Base-by-base conservation (phyloP, 1,140 invertebrate genomes). In the Orchesella cincta region DNA sequence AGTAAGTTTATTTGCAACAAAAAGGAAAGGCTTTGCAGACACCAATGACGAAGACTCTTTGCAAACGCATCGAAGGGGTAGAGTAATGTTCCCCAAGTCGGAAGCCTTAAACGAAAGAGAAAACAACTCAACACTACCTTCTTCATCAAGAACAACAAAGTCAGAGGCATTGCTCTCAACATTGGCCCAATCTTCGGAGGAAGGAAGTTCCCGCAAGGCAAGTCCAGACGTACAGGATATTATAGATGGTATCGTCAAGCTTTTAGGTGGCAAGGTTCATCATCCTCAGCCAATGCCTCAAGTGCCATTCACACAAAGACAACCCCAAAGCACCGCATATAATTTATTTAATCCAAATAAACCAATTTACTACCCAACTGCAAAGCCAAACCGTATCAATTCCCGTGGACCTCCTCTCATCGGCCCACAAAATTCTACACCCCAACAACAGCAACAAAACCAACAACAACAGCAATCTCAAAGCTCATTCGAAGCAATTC, bases 201-300 rank as follows among this genome's bases (percentile, higher is more conserved):
- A 31, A 14, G 78, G 74, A 54, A 71, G 74, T 28, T 79, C 77
- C 26, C 71, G 83, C 26, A 83, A 83, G 76, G 81, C 91, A 2
- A 91, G 90, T 84, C 92, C 92, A 26, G 93, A 95, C 84, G 94
- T 95, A 74, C 93, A 95, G 85, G 94, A 95, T 83, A 94, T 96
- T 18, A 93, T 96, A 71, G 94, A 93, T 8, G 94, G 93, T 16
- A 93, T 96, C 46, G 93, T 96, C 0, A 94, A 95, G 84, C 85
- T 96, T 0, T 85, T 96, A 0, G 94, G 95, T 81, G 94, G 94
- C 0, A 94, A 95, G 81, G 93, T 94, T 0, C 93, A 94, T 28
- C 74, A 85, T 39, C 79, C 77, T 39, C 80, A 33, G 76, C 73
- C 31, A 77, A 62, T 46, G 18, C 46, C 51, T n/a, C 23, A 57